Percentiles rank a stretch among this genome's conserved stretches.
Conservation (phyloP, 2,797 vertebrate genomes). For the Syngnathus rostellatus region DNA sequence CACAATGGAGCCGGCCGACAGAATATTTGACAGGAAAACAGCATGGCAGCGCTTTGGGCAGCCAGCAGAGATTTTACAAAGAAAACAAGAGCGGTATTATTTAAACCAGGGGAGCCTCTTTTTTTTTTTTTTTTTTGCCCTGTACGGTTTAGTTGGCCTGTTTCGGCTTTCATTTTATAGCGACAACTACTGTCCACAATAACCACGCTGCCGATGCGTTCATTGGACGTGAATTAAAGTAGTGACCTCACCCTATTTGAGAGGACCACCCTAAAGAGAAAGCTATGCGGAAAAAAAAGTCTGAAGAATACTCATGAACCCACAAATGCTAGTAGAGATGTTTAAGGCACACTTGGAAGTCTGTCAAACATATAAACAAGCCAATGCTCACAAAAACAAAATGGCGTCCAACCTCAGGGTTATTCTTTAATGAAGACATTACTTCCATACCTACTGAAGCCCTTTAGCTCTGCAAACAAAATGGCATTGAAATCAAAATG, state of each 20-base stretch:
- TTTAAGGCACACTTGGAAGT: neutral
- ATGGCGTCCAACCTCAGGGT: conserved; percentile 3
- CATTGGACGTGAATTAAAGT: conserved; percentile 56
- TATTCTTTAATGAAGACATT: conserved; percentile 22
- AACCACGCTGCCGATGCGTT: conserved; percentile 51
- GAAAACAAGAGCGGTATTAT: conserved; percentile 55
- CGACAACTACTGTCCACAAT: conserved; percentile 51
- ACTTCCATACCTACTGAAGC: conserved; percentile 17
- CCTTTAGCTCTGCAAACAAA: conserved; percentile 41
- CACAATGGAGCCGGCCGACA: conserved; percentile 46
- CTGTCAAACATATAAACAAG: neutral
- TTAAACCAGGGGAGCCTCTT: conserved; percentile 33
- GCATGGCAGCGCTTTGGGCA: conserved; percentile 30
- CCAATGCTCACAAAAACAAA: conserved; percentile 22
- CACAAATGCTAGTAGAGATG: neutral
- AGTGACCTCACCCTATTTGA: conserved; percentile 37
- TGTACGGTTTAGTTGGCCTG: conserved; percentile 29
- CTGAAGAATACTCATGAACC: conserved; percentile 2
- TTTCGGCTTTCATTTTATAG: conserved; percentile 39
- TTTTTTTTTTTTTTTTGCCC: conserved; percentile 15
- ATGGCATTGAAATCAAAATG: conserved; percentile 58
- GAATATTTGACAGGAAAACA: conserved; percentile 46
- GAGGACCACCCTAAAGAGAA: conserved; percentile 47
- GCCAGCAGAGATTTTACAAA: conserved; percentile 33
- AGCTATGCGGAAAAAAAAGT: conserved; percentile 19